Base-by-base conservation (phyloP, 2,888 invertebrate genomes). In the Cyclophora albipunctata region DNA sequence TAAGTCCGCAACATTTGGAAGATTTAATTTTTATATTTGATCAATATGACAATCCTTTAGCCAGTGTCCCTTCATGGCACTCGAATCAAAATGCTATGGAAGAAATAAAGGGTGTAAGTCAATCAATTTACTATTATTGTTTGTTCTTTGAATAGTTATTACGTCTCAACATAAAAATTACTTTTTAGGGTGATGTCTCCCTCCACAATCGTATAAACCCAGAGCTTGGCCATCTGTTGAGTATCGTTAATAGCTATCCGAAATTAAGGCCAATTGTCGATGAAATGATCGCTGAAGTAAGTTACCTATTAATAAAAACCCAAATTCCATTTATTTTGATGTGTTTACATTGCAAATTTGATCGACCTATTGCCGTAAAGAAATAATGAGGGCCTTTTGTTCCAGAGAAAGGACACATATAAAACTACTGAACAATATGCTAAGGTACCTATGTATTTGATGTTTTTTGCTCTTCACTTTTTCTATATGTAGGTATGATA, bases 21-120 rank as follows among this genome's bases (percentile, higher is more conserved):
- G 86, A 87, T 46, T 62, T 86, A 35, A 61, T 78, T 4, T 78
- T 80, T 35, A 85, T 87, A 40, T 86, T 83, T 46, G 85, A 86
- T 45, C 86, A 86, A 56, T 86, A 86, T 40, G 85, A 84, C 45
- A 83, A 77, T 45, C 82, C 84, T 0, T 20, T 20, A 20, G 2
- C 20, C 20, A 20, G 1, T 20, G 20, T 20, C 20, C 20, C 20
- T 20, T 20, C 20, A 20, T 20, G 20, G 20, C 2, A 86, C 85
- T 48, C 58, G 84, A 4, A 50, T 84, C 2, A 84, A 86, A 53
- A 67, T 81, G 82, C 82, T 2, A 71, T 85, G 72, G 84, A 85
- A 0, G 84, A 85, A 56, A 73, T 87, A 7, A 79, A 79, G 62
- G 69, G 64, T 34, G 87, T 87, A 49, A 71, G 81, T 69, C 40